Evolutionary conservation across 23 tunicate species (phyloP), one percentile per base, ranked within the genome.

Genomic region (Botrylloides violaceus): DNA sequence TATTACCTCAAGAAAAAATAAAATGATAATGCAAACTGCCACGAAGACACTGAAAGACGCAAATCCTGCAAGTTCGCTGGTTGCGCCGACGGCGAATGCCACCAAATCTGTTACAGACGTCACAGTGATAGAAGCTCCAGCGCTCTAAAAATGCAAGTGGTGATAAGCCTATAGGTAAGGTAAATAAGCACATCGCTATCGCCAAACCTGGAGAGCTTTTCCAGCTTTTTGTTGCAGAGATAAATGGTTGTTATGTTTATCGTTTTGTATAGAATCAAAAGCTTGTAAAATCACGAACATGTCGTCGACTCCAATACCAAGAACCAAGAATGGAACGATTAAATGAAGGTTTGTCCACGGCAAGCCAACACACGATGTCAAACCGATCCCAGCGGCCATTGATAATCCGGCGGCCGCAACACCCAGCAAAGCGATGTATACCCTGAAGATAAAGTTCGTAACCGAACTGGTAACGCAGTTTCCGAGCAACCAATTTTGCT

Each of bases 301-400:
- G 74, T 75, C 79, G 37, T 75, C 79, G 1, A 75, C 79, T 28
- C 79, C 79, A 21, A 75, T 62, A 15, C 79, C 79, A 22, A 75
- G 22, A 4, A 75, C 56, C 32, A 75, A 27, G 61, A 75, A 75
- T 18, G 79, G 79, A 9, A 53, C 79, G 1, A 75, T n/a, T 4
- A 75, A 72, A 61, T 53, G 64, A 21, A 75, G 71, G 32, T 61
- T 36, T 4, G 71, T 33, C 79, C 79, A 75, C 15, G 75, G 36
- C 12, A 47, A 35, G 22, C 61, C 57, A 20, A 75, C 28, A 5
- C 71, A 32, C 22, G 79, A 34, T 9, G 79, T 61, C 24, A 75
- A 27, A 1, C 79, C 79, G 23, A 75, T 62, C 61, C 64, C 61
- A 36, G 32, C 61, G 24, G 64, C 79, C 57, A 75, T 36, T 26